Percentiles rank a stretch among this genome's conserved stretches.
Evolutionary conservation across 2,113 vertebrate species (phyloP).

Genomic region (Casuarius casuarius): DNA sequence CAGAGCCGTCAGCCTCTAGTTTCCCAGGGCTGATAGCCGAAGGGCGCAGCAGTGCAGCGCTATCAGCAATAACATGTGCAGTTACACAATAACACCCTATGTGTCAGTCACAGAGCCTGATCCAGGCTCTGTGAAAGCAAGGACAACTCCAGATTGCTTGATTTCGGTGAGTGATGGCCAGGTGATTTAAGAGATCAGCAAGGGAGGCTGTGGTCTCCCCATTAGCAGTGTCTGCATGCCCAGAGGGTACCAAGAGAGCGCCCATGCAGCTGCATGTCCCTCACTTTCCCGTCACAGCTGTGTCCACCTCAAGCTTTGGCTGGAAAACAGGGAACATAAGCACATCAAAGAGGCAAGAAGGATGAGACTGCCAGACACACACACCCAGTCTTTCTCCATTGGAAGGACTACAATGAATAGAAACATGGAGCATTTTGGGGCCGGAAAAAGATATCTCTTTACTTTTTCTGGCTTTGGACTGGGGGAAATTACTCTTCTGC

Average conservation of each 20-base stretch:
- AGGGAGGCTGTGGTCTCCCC: neutral
- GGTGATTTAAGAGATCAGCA: neutral
- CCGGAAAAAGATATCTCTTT: neutral
- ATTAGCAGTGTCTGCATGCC: neutral
- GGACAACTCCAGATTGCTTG: accelerated
- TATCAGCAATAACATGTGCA: neutral
- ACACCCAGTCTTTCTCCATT: neutral
- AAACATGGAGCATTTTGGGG: neutral
- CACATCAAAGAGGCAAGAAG: neutral
- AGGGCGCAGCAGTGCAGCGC: neutral
- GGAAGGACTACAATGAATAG: neutral
- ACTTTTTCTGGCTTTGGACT: neutral
- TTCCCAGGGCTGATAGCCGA: accelerated
- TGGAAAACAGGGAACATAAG: neutral
- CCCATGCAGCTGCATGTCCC: neutral
- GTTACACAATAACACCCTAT: neutral
- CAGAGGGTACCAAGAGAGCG: accelerated
- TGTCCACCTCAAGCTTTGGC: neutral
- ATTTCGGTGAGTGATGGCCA: neutral
- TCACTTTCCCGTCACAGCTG: accelerated
- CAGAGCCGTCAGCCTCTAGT: neutral
- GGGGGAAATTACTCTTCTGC: neutral
- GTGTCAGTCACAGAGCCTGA: neutral
- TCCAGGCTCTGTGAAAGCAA: neutral
- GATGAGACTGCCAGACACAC: neutral